phyloP scores from a whole-genome alignment of 2,113 vertebrate genomes.

The Ptychochromis oligacanthus region DNA sequence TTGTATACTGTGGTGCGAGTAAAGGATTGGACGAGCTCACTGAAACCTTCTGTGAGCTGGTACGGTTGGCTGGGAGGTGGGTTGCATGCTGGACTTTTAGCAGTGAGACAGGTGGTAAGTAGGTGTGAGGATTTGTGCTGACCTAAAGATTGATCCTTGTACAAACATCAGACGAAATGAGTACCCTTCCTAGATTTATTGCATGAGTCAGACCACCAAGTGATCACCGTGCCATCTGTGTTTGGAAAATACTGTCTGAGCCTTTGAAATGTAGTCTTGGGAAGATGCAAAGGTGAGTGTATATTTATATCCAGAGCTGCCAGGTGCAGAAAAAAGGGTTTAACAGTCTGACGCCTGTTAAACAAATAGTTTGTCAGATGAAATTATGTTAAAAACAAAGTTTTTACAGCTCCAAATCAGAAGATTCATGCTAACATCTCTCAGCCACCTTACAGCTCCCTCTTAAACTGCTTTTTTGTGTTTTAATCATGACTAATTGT shows the following conservation, averaged over 20 bases:
- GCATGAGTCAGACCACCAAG: conserved; percentile 3
- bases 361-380: conserved; percentile 5
- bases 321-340: background rate
- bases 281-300: background rate
- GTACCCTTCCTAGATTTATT: background rate
- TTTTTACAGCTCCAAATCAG: background rate
- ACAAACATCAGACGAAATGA: conserved; percentile 25
- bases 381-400: background rate
- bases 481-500: background rate
- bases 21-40: background rate
- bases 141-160: conserved; percentile 19
- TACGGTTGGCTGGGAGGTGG: background rate
- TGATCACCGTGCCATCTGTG: background rate
- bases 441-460: no score
- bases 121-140: conserved; percentile 26
- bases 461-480: background rate
- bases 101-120: conserved; percentile 13
- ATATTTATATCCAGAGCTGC: conserved; percentile 16
- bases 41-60: background rate
- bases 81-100: background rate
- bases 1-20: background rate
- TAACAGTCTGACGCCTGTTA: conserved; percentile 21
- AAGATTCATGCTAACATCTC: background rate
- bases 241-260: background rate
- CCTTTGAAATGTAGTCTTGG: background rate